Evolutionary conservation across 1,140 invertebrate species (phyloP).

Genomic region (Ceratosolen solmsi): DNA sequence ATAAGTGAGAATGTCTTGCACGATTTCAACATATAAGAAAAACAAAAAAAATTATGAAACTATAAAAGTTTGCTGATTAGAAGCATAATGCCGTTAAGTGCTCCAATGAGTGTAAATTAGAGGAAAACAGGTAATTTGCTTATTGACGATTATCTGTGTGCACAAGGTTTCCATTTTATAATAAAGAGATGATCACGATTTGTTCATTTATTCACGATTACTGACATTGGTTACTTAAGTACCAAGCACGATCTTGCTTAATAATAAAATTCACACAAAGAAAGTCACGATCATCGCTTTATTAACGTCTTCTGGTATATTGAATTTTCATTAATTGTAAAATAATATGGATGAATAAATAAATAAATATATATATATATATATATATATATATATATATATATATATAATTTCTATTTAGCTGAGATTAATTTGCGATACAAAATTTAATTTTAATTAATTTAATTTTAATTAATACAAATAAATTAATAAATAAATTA

Average conservation of each 20-base stretch:
- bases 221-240: neutral
- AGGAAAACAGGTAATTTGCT: conserved; percentile 31
- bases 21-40: neutral
- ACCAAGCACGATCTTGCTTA: neutral
- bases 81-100: neutral
- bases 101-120: neutral
- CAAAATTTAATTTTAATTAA: too few relatives aligned
- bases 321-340: neutral
- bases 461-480: too few relatives aligned
- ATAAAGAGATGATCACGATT: conserved; percentile 14
- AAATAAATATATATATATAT: too few relatives aligned
- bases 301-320: neutral
- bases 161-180: conserved; percentile 23
- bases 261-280: neutral
- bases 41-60: conserved; percentile 12
- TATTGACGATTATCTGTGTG: conserved; percentile 25
- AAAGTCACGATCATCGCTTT: neutral
- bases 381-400: too few relatives aligned
- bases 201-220: neutral
- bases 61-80: conserved; percentile 17
- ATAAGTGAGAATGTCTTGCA: neutral
- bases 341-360: neutral
- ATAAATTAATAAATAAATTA: too few relatives aligned
- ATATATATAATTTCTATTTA: too few relatives aligned
- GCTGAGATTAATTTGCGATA: too few relatives aligned